Percentiles rank a stretch among this genome's conserved stretches.
phyloP scores from a whole-genome alignment of 2,888 invertebrate genomes.

The Bugula neritina region DNA sequence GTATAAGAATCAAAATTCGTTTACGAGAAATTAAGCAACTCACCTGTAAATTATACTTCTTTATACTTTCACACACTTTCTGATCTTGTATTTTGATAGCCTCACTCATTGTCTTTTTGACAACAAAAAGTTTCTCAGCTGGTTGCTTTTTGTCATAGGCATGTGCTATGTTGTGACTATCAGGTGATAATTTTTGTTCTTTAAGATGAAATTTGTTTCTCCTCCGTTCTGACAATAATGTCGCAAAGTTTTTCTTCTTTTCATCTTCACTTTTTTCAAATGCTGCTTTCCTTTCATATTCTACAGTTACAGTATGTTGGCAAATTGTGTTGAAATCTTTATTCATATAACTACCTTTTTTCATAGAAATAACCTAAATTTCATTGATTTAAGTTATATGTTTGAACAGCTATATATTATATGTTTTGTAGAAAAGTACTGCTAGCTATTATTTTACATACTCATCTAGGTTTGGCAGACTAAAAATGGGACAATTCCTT shows the following conservation, averaged over 20 bases:
- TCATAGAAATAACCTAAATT: no score
- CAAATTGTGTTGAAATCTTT: no score
- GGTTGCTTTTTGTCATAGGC: constrained; percentile 12
- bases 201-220: background rate
- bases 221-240: constrained; percentile 4
- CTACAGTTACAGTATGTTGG: no score
- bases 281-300: constrained; percentile 12
- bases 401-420: no score
- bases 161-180: constrained; percentile 8
- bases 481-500: no score
- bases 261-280: constrained; percentile 23
- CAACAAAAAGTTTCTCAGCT: constrained; percentile 13
- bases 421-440: no score
- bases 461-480: no score
- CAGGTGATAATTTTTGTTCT: background rate
- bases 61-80: constrained; percentile 16
- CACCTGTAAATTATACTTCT: constrained; percentile 17
- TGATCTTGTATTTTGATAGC: constrained; percentile 19
- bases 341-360: no score
- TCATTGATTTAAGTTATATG: no score
- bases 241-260: constrained; percentile 5
- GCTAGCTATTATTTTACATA: no score
- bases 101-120: constrained; percentile 5
- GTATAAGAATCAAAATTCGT: no score
- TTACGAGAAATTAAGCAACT: no score